Conservation (phyloP, 1,140 invertebrate species). For the Bemisia tabaci region DNA sequence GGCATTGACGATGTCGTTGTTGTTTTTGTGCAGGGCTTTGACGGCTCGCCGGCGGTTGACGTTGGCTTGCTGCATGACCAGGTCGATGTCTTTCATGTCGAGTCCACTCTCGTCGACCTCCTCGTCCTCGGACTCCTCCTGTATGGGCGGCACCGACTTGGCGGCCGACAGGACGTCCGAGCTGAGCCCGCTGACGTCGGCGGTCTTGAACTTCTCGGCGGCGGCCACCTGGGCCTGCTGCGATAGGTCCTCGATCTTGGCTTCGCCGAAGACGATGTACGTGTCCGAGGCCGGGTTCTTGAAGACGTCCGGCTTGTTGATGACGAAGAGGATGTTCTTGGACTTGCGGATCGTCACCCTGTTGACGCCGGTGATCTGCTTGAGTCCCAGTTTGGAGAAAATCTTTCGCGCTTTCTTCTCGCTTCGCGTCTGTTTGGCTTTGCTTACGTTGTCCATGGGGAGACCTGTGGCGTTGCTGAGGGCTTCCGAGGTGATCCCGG, state of each 20-base stretch:
- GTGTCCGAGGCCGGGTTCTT: constrained; percentile 99
- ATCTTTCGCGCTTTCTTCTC: constrained; percentile 99
- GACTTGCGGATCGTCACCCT: constrained; percentile 97
- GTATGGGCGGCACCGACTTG: constrained; percentile 65
- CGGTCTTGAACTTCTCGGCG: constrained; percentile 94
- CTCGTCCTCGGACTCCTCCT: constrained; percentile 68
- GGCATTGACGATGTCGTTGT: constrained; percentile 92
- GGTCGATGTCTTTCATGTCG: constrained; percentile 95
- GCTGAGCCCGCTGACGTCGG: constrained; percentile 34
- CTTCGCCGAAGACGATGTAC: constrained; percentile 99
- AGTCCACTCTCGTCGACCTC: constrained; percentile 89
- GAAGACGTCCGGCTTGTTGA: constrained; percentile 98
- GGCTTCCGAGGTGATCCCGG: constrained; percentile 38
- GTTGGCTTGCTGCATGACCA: constrained; percentile 97
- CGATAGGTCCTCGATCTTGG: constrained; percentile 98
- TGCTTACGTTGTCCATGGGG: constrained; percentile 75
- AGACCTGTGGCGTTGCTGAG: constrained; percentile 39
- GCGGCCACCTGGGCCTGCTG: constrained; percentile 98
- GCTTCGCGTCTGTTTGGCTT: constrained; percentile 92
- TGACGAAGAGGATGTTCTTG: constrained; percentile 98
- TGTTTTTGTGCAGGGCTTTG: constrained; percentile 89
- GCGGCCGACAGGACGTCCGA: not conserved
- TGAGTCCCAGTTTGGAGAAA: constrained; percentile 96
- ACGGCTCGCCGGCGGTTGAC: constrained; percentile 85
- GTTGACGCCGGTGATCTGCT: constrained; percentile 85